phyloP scores from a whole-genome alignment of 2,888 invertebrate genomes.

The Platerodrilus igneus region DNA sequence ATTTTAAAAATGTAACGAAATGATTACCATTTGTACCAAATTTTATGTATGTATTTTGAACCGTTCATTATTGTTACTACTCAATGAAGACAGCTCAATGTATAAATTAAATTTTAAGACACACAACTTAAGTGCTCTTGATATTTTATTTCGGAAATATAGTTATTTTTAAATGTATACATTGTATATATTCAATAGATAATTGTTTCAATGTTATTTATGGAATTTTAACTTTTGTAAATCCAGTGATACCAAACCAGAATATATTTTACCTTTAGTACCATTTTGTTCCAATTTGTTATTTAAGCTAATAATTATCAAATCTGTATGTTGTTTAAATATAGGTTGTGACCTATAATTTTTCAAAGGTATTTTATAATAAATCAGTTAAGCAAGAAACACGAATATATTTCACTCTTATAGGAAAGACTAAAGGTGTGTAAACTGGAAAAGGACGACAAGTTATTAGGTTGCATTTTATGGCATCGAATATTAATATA shows the following conservation, averaged over 20 bases:
- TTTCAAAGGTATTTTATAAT: no score
- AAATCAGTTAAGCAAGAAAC: no score
- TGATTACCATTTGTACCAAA: conserved; percentile 45
- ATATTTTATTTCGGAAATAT: conserved; percentile 49
- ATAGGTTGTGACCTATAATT: no score
- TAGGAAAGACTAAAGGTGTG: no score
- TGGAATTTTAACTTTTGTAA: conserved; percentile 33
- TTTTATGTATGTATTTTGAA: conserved; percentile 39
- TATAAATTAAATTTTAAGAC: conserved; percentile 42
- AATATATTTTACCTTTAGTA: conserved; percentile 26
- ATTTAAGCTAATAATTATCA: no score
- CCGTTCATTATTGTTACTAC: conserved; percentile 35
- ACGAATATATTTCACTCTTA: no score
- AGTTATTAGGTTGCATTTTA: no score
- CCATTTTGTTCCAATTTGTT: conserved; percentile 18
- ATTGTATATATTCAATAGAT: conserved; percentile 49
- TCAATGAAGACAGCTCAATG: conserved; percentile 45
- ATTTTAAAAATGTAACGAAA: conserved; percentile 32
- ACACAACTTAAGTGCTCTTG: conserved; percentile 51
- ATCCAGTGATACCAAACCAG: conserved; percentile 27
- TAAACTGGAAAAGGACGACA: no score
- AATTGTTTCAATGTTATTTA: conserved; percentile 46
- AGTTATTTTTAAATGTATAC: conserved; percentile 50
- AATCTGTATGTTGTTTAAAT: no score
- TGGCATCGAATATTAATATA: no score